These are phyloP conservation scores for Lutjanus argentimaculatus DNA, from an alignment of 2,797 vertebrate genomes.

Conservation along the genomic window DNA sequence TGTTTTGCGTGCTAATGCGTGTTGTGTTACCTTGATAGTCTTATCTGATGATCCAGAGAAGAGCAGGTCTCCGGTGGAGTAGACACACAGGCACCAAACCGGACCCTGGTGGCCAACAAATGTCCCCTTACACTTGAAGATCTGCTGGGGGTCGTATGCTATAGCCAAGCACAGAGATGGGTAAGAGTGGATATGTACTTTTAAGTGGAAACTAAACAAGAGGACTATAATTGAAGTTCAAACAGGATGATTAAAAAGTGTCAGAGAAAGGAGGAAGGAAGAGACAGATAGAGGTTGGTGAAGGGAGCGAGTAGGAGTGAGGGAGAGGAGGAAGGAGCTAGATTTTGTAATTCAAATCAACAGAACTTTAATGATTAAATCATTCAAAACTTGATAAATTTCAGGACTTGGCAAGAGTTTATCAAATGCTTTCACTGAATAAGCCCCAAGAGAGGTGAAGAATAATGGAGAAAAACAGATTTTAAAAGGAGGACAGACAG, in stretches of 20 bases:
- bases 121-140: constrained; percentile 99
- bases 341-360: constrained; percentile 17
- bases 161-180: constrained; percentile 44
- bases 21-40: constrained; percentile 93
- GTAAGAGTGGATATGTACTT: constrained; percentile 8
- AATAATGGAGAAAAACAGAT: background rate
- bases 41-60: constrained; percentile 99
- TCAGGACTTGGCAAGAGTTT: background rate
- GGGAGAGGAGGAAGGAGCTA: background rate
- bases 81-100: constrained; percentile 98
- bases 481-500: constrained; percentile 3
- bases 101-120: constrained; percentile 99
- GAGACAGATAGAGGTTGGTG: background rate
- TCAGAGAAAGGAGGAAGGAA: background rate
- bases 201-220: background rate
- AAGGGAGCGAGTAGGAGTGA: background rate
- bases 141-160: constrained; percentile 99
- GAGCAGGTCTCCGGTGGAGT: constrained; percentile 97
- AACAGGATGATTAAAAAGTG: background rate
- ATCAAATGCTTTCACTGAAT: background rate
- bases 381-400: background rate
- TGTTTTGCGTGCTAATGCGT: background rate
- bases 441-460: background rate
- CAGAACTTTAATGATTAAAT: background rate
- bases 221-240: background rate